Conservation (phyloP, 2,888 invertebrate genomes). For the Zonitis immaculata region DNA sequence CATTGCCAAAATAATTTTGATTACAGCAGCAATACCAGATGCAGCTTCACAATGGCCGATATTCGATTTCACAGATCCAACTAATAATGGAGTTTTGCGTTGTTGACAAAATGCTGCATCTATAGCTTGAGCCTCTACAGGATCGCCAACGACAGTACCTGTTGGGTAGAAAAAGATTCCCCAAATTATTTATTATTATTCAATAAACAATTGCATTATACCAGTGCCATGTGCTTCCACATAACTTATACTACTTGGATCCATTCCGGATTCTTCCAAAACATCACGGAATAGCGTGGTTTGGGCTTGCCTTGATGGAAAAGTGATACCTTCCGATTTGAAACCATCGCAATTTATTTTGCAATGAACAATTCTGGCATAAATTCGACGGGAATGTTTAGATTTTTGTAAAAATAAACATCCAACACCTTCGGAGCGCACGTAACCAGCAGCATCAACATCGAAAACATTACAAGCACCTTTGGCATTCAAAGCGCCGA, state of each 20-base stretch:
- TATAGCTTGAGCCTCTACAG: slow-evolving; percentile 82
- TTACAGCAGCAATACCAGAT: slow-evolving; percentile 77
- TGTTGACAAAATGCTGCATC: slow-evolving; percentile 72
- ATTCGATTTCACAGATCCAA: slow-evolving; percentile 93
- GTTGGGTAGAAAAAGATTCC: slow-evolving; percentile 25
- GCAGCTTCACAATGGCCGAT: slow-evolving; percentile 89
- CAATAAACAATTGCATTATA: too few relatives aligned
- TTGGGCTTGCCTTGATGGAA: slow-evolving; percentile 53
- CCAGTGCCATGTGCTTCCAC: slow-evolving; percentile 87
- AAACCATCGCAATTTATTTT: slow-evolving; percentile 46
- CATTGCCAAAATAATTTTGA: slow-evolving; percentile 48
- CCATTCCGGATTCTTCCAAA: slow-evolving; percentile 68
- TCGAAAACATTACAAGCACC: slow-evolving; percentile 92
- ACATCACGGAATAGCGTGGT: slow-evolving; percentile 58
- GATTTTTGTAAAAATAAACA: slow-evolving; percentile 66
- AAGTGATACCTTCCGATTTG: slow-evolving; percentile 45
- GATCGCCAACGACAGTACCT: slow-evolving; percentile 81
- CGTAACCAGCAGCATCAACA: slow-evolving; percentile 74
- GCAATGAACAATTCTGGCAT: slow-evolving; percentile 42
- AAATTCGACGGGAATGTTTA: slow-evolving; percentile 50
- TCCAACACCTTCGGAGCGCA: slow-evolving; percentile 74
- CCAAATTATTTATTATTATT: too few relatives aligned
- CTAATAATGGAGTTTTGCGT: slow-evolving; percentile 62
- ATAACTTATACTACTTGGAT: slow-evolving; percentile 66
- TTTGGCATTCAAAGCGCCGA: slow-evolving; percentile 72